Base-by-base conservation (phyloP, 2,113 vertebrate genomes). In the Alectura lathami region DNA sequence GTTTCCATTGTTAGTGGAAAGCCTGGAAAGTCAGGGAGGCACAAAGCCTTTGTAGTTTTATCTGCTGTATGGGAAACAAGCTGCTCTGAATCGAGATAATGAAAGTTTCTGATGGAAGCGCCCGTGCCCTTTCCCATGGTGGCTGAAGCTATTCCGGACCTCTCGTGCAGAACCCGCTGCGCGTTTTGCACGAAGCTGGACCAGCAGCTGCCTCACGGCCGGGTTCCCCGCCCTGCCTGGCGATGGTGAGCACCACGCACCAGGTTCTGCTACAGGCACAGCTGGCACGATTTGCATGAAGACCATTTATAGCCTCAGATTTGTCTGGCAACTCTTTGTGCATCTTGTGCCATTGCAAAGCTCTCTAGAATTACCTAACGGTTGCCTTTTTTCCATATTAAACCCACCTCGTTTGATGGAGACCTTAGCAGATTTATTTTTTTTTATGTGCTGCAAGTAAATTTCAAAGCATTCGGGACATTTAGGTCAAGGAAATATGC, bases 261-360 rank as follows among this genome's bases (percentile, higher is more conserved):
- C 74, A 64, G 40, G 64, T 72, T 82, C 62, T 72, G 91, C 86
- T 75, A 56, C 0, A 10, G 87, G 70, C 67, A 57, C 64, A 63
- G 62, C 85, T 90, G 79, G 82, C 69, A 43, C 63, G 27, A 96
- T 95, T 94, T 96, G 93, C 91, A 88, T 97, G 54, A 77, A 82
- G 78, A 75, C 89, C 94, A 8, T 94, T 95, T 97, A 78, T 91
- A 88, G 81, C 89, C 48, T 93, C 60, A 29, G 5, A 78, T 15
- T 86, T 40, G 47, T 91, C 67, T 85, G 83, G 50, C 85, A 36
- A 15, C 78, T 91, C 91, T 87, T 94, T 80, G 11, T 67, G 36
- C 13, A 2, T 34, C 57, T 13, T n/a, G 8, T 70, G 72, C 72
- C 32, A 30, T 59, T 81, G 53, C 53, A 73, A 36, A 80, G 82